A percentile compares a stretch with the other conserved stretches of the same genome.
Evolutionary conservation across 2,113 vertebrate genomes (phyloP).

Genomic region (Rutilus rutilus): DNA sequence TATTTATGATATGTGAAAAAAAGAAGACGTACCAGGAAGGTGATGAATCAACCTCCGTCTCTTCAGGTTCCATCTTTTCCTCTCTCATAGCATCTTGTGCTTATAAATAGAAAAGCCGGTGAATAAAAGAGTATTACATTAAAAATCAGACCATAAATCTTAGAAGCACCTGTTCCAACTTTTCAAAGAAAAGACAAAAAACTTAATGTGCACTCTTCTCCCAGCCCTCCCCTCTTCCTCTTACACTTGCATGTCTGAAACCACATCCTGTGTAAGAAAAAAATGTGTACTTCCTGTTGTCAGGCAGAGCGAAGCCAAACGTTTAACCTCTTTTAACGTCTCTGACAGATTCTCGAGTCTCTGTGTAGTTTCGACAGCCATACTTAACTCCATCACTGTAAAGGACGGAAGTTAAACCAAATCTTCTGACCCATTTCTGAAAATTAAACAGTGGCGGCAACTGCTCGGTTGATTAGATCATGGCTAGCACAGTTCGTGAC

Average conservation of each 20-base stretch:
- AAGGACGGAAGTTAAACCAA: slow-evolving; percentile 13
- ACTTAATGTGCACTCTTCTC: slow-evolving; percentile 62
- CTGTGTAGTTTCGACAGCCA: not conserved
- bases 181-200: slow-evolving; percentile 52
- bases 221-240: slow-evolving; percentile 70
- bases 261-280: slow-evolving; percentile 77
- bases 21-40: slow-evolving; percentile 73
- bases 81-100: slow-evolving; percentile 64
- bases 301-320: slow-evolving; percentile 18
- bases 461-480: not conserved
- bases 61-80: slow-evolving; percentile 72
- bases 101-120: slow-evolving; percentile 17
- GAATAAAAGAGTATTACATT: not conserved
- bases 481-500: not conserved
- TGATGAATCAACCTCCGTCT: slow-evolving; percentile 58
- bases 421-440: slow-evolving; percentile 26
- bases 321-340: not conserved
- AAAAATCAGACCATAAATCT: slow-evolving; percentile 26
- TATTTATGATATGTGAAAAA: not conserved
- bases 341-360: not conserved
- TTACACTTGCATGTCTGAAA: slow-evolving; percentile 57
- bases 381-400: not conserved
- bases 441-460: not conserved
- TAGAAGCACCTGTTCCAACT: slow-evolving; percentile 54
- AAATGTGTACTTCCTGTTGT: slow-evolving; percentile 63